phyloP scores from a whole-genome alignment of 2,888 invertebrate genomes.

The Amorpha juglandis region DNA sequence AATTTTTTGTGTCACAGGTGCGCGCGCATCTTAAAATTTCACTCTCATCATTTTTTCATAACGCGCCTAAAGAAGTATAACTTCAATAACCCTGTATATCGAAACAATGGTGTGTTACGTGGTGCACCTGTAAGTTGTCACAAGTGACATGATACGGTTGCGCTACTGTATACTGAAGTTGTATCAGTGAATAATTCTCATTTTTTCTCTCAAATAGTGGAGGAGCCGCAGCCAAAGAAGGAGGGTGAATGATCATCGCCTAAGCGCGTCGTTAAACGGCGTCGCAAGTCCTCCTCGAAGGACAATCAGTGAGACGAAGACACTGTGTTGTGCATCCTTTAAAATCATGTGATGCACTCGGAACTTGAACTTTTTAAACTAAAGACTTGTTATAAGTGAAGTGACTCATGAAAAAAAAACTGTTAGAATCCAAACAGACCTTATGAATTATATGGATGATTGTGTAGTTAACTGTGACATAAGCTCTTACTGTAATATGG shows the following conservation, averaged over 20 bases:
- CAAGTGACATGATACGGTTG: no score
- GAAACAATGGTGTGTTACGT: no score
- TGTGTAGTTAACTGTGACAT: no score
- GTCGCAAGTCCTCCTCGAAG: constrained; percentile 77
- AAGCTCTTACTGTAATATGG: no score
- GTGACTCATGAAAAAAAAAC: not conserved
- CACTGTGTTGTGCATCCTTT: constrained; percentile 1
- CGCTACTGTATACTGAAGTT: not conserved
- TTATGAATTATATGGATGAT: no score
- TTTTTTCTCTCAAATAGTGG: constrained; percentile 54
- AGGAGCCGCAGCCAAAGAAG: constrained; percentile 75
- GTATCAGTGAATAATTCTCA: not conserved
- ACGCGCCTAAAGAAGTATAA: no score
- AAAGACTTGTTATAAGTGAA: not conserved
- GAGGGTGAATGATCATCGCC: constrained; percentile 80
- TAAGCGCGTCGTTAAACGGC: constrained; percentile 80
- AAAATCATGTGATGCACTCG: not conserved
- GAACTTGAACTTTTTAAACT: not conserved
- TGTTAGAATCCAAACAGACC: no score
- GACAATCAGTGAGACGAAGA: constrained; percentile 57
- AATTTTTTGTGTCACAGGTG: no score
- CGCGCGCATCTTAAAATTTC: no score
- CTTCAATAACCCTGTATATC: no score
- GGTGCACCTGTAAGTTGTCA: no score
- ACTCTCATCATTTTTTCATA: no score